Evolutionary conservation across 2,113 vertebrate species (phyloP).

Genomic region (Silurus meridionalis): DNA sequence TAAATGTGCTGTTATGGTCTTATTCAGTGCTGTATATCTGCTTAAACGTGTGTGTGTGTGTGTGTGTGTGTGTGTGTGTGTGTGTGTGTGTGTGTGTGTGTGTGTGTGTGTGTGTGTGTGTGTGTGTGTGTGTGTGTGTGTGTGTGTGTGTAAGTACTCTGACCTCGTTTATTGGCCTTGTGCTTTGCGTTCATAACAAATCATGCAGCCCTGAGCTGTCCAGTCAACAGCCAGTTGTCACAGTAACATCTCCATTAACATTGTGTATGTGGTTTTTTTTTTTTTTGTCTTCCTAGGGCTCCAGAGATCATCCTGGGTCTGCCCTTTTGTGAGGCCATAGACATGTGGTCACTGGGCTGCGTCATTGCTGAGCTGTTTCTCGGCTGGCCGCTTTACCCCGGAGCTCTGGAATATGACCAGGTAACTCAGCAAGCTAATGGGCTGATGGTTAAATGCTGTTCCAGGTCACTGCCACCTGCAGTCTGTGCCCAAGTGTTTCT

Average conservation of each 20-base stretch:
- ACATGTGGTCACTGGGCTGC: conserved; percentile 98
- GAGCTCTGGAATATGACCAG: conserved; percentile 98
- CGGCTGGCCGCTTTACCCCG: conserved; percentile 96
- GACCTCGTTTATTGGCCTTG: conserved; percentile 6
- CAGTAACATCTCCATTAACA: conserved; percentile 29
- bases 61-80: neutral
- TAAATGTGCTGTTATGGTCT: neutral
- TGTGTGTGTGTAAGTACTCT: neutral
- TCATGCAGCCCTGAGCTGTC: conserved; percentile 1
- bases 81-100: too few species aligned
- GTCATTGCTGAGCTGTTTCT: conserved; percentile 96
- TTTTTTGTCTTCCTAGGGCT: conserved; percentile 78
- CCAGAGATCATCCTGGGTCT: conserved; percentile 98
- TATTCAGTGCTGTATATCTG: neutral
- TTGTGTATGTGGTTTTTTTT: neutral
- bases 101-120: neutral
- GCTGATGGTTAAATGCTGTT: neutral
- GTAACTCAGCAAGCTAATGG: conserved; percentile 69
- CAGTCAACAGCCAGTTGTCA: conserved; percentile 37
- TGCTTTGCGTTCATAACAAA: neutral
- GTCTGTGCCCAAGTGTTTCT: neutral
- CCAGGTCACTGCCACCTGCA: neutral
- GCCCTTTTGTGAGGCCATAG: conserved; percentile 97
- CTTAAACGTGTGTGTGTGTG: neutral
- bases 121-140: neutral